These are phyloP conservation scores for Polyodon spathula DNA, from an alignment of 2,113 vertebrate genomes.

Conservation along the genomic window DNA sequence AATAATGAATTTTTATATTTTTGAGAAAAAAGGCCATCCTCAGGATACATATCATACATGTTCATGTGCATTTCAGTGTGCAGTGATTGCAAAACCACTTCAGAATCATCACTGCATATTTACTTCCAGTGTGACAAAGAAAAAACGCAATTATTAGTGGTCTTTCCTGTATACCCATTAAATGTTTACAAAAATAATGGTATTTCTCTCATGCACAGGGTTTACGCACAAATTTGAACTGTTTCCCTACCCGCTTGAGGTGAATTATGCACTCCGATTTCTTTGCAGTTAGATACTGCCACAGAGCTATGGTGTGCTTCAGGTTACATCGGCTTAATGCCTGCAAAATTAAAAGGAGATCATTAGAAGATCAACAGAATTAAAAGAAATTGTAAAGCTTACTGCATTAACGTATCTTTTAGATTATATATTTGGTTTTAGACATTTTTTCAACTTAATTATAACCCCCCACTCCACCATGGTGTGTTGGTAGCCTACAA, in stretches of 20 bases:
- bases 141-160: not conserved
- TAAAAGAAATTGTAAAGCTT: no score
- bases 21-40: not conserved
- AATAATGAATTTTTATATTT: not conserved
- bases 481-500: not conserved
- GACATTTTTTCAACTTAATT: no score
- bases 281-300: constrained; percentile 75
- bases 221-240: not conserved
- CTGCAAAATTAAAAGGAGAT: constrained; percentile 41
- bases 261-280: constrained; percentile 81
- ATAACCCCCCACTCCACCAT: no score
- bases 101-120: no score
- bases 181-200: not conserved
- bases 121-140: not conserved
- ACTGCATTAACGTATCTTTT: no score
- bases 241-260: constrained; percentile 61
- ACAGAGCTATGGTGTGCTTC: constrained; percentile 70
- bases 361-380: not conserved
- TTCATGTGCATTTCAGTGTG: not conserved
- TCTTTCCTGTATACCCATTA: not conserved
- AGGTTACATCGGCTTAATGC: constrained; percentile 63
- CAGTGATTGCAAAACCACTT: no score
- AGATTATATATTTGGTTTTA: no score
- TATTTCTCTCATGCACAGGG: not conserved
- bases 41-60: not conserved